These are phyloP conservation scores for Polylopha cassiicola DNA, from an alignment of 2,888 invertebrate genomes.

Conservation along the genomic window DNA sequence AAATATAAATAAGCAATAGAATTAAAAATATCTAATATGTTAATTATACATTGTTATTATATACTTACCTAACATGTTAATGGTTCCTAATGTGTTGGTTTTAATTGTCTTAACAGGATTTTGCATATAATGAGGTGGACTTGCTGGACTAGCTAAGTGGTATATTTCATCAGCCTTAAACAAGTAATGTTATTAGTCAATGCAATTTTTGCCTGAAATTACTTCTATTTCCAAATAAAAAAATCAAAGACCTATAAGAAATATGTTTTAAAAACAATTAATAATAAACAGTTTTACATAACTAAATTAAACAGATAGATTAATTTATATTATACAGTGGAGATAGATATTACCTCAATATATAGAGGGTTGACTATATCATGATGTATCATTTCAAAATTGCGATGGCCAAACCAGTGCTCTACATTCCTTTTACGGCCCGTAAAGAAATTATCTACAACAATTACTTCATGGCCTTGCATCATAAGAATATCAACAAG, in stretches of 20 bases:
- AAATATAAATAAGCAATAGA: background rate
- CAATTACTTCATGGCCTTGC: slow-evolving; percentile 96
- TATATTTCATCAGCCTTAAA: slow-evolving; percentile 94
- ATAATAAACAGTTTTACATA: too few relatives aligned
- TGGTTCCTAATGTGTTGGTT: slow-evolving; percentile 97
- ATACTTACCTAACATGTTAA: slow-evolving; percentile 89
- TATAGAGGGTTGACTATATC: slow-evolving; percentile 98
- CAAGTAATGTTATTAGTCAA: slow-evolving; percentile 14
- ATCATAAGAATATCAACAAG: slow-evolving; percentile 96
- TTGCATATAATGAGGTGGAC: slow-evolving; percentile 99
- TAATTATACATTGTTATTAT: too few relatives aligned
- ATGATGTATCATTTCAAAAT: slow-evolving; percentile 99
- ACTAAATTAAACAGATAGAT: too few relatives aligned
- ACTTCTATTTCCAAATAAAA: too few relatives aligned
- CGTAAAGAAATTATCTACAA: slow-evolving; percentile 98
- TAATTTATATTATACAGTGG: too few relatives aligned
- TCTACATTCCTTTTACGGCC: slow-evolving; percentile 98
- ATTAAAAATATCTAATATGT: too few relatives aligned
- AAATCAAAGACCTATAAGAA: slow-evolving; percentile 1
- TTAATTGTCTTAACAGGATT: slow-evolving; percentile 99
- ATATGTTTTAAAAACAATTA: slow-evolving; percentile 2
- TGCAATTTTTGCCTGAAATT: too few relatives aligned
- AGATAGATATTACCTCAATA: slow-evolving; percentile 89
- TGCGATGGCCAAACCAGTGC: slow-evolving; percentile 99
- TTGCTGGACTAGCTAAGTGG: slow-evolving; percentile 98